Conservation (phyloP, 2,797 vertebrate genomes). For the Neomorphus geoffroyi region DNA sequence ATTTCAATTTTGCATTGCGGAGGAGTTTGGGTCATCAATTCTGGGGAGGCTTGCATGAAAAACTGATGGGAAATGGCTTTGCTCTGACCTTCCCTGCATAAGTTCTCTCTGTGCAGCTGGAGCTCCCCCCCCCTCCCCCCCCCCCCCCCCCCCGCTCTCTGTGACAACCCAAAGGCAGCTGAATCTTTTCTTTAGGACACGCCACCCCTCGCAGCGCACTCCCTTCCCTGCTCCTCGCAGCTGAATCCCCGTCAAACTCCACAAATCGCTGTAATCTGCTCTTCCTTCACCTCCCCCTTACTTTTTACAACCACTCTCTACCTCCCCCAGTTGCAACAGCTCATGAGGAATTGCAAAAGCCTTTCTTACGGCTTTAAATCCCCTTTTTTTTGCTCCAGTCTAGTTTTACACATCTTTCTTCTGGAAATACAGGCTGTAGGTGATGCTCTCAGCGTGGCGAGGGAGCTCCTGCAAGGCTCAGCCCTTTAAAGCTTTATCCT, state of each 20-base stretch:
- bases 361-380: neutral
- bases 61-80: neutral
- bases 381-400: neutral
- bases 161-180: rapidly evolving
- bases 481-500: neutral
- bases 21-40: neutral
- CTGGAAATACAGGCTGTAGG: neutral
- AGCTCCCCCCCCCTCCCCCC: neutral
- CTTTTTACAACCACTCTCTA: no score
- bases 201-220: rapidly evolving
- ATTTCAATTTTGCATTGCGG: neutral
- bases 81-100: neutral
- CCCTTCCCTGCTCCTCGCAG: neutral
- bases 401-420: neutral
- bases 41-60: neutral
- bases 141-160: rapidly evolving
- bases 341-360: rapidly evolving
- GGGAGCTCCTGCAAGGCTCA: rapidly evolving
- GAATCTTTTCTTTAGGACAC: neutral
- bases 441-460: rapidly evolving
- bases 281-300: neutral
- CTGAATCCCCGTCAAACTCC: neutral
- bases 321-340: neutral
- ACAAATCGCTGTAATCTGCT: neutral
- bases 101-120: rapidly evolving